Evolutionary conservation across 1,140 invertebrate species (phyloP), one percentile per base, ranked within the genome.

Genomic region (Magallana ariakensis): DNA sequence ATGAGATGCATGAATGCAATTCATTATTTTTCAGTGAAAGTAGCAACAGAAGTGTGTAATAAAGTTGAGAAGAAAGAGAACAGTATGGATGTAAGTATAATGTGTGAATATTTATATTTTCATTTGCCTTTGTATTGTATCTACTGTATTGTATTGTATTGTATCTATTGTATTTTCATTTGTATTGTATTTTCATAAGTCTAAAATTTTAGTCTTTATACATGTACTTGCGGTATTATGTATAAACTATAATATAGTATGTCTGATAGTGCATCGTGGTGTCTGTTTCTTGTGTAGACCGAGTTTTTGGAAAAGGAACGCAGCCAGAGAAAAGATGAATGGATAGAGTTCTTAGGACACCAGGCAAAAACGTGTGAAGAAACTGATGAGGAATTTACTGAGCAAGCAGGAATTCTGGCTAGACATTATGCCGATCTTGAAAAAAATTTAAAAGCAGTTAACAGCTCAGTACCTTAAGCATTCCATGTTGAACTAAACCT

Each of bases 311-410:
- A 91, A 55, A 58, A 86, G 16, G 82, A 90, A 22, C 60, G 91
- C 57, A 75, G 62, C 33, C 26, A 83, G 15, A 80, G 91, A 3
- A 86, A 80, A 58, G 66, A 89, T 8, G 87, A 88, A 4, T 91
- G 91, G 91, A 90, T 87, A 4, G 62, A 84, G 11, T 92, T 91
- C 84, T 89, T 90, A 86, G 86, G 86, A 19, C 54, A 84, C 54
- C 90, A 91, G 88, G 89, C 86, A 82, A 81, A 91, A 54, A 88
- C 87, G 26, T 91, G 90, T 87, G 90, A 89, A 15, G 54, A 87
- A 75, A 86, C 91, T 6, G 91, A 92, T 57, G 19, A 84, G 70
- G 82, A 90, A 33, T 88, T 90, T 84, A 88, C 90, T 13, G 83
- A 84, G 19, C 85, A 90, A 83, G 86, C 90, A 54, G 85, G 89